These are phyloP conservation scores for Maconellicoccus hirsutus DNA, from an alignment of 1,140 invertebrate genomes.

Conservation along the genomic window DNA sequence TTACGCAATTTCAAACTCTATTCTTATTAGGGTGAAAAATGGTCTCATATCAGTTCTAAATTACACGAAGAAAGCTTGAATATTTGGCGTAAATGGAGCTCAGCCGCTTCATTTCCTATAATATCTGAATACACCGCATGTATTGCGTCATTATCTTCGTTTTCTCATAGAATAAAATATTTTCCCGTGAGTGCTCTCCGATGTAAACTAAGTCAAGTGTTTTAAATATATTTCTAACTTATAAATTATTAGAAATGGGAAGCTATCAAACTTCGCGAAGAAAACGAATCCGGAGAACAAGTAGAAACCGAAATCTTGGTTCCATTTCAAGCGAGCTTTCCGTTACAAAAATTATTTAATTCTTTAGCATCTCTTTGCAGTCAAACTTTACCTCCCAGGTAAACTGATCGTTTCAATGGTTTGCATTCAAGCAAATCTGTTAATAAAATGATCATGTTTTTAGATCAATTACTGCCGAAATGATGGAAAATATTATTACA, in stretches of 20 bases:
- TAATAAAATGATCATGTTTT: too few relatives aligned
- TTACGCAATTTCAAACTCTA: background rate
- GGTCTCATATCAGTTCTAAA: background rate
- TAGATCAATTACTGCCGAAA: background rate
- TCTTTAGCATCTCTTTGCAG: background rate
- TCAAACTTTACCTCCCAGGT: background rate
- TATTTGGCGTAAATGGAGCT: background rate
- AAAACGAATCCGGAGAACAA: background rate
- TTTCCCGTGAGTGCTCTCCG: background rate
- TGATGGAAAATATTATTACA: background rate
- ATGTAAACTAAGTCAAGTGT: too few relatives aligned
- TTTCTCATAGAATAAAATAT: background rate
- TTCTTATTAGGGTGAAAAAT: slow-evolving; percentile 6
- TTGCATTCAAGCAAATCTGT: too few relatives aligned
- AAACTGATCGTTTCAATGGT: background rate
- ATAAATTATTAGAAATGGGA: slow-evolving; percentile 10
- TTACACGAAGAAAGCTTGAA: background rate
- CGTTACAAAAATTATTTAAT: background rate
- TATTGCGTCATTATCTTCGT: background rate
- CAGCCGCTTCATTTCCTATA: background rate
- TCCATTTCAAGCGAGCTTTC: slow-evolving; percentile 7
- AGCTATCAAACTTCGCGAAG: background rate
- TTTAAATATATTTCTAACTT: background rate
- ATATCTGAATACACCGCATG: background rate
- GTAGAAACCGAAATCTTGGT: background rate